phyloP scores from a whole-genome alignment of 2,797 vertebrate species.

The Heliangelus exortis region DNA sequence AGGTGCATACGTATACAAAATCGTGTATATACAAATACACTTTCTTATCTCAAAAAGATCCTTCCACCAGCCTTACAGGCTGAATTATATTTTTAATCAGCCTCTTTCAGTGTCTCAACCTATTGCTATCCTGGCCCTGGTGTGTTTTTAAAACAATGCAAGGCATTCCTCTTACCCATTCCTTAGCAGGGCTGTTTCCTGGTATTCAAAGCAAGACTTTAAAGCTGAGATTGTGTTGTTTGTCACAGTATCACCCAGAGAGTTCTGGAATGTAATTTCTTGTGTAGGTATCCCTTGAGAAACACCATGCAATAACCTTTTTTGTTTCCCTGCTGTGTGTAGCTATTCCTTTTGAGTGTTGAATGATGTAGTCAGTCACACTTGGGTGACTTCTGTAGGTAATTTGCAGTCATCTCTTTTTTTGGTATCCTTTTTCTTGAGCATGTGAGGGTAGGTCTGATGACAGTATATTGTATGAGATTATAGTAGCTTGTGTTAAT shows the following conservation, averaged over 20 bases:
- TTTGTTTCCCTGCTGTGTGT: neutral
- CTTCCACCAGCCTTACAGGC: neutral
- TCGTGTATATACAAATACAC: neutral
- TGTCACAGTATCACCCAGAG: neutral
- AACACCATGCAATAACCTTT: neutral
- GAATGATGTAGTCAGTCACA: neutral
- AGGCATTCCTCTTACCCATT: neutral
- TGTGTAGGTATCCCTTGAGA: neutral
- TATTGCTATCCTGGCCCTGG: neutral
- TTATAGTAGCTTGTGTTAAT: neutral
- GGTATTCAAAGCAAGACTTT: neutral
- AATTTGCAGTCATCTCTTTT: neutral
- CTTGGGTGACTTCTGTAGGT: slow-evolving; percentile 11
- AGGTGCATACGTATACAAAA: neutral
- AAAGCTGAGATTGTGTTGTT: neutral
- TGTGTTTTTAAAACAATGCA: neutral
- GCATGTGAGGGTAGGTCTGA: neutral
- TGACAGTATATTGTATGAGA: neutral
- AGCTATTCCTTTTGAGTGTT: neutral
- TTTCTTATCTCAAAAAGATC: neutral
- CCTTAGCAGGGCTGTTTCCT: neutral
- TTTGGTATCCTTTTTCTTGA: neutral
- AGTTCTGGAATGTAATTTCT: neutral
- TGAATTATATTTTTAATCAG: neutral
- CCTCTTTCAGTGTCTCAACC: neutral